A percentile compares a stretch with the other conserved stretches of the same genome.
Conservation (phyloP, 2,113 vertebrate genomes). For the Tringa solitaria region DNA sequence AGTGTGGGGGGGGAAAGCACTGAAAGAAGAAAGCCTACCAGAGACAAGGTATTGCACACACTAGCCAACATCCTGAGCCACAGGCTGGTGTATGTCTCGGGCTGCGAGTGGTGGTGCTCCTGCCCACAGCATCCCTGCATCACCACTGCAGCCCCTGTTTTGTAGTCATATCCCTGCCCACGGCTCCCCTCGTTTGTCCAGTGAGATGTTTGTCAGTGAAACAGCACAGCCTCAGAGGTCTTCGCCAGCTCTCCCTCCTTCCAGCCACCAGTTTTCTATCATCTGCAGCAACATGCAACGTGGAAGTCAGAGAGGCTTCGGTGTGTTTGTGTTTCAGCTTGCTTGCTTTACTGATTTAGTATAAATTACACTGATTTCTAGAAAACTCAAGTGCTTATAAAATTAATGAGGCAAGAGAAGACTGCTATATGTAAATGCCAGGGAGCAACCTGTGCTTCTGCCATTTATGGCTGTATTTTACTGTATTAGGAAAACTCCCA, state of each 20-base stretch:
- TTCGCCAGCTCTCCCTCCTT: background rate
- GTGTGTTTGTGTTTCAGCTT: background rate
- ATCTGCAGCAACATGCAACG: accelerated
- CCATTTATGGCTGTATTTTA: background rate
- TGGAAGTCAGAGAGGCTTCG: background rate
- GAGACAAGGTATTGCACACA: background rate
- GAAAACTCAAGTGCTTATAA: background rate
- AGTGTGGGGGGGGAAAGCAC: accelerated
- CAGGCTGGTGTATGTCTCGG: accelerated
- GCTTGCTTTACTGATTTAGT: background rate
- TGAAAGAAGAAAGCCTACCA: background rate
- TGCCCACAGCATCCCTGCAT: background rate
- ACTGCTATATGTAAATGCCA: background rate
- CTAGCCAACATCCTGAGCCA: background rate
- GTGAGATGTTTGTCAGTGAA: background rate
- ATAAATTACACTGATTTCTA: background rate
- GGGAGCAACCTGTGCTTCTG: background rate
- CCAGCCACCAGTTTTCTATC: background rate
- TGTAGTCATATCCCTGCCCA: background rate
- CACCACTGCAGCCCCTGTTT: background rate
- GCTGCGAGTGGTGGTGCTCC: accelerated
- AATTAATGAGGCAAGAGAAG: conserved; percentile 3
- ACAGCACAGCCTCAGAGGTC: background rate
- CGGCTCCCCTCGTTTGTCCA: background rate
- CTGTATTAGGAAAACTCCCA: background rate